Conservation (phyloP, 2,113 vertebrate genomes). For the Melanotaenia duboulayi region DNA sequence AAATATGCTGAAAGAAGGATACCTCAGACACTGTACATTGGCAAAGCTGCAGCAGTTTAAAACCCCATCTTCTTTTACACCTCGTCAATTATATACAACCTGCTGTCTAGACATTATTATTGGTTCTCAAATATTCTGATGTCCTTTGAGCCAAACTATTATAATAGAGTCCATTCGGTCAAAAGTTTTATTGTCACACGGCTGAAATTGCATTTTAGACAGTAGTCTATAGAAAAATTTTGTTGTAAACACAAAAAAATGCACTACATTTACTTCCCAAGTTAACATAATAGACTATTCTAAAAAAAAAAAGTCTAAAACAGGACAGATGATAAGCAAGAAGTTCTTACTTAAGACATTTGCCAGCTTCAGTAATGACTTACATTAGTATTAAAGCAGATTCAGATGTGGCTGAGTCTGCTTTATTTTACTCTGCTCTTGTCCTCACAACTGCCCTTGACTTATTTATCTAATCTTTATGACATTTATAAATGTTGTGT, state of each 20-base stretch:
- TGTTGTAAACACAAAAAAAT: not conserved
- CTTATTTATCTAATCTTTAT: not conserved
- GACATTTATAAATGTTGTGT: slow-evolving; percentile 7
- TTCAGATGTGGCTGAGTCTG: not conserved
- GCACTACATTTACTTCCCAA: not conserved
- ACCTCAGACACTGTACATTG: slow-evolving; percentile 60
- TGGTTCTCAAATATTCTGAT: slow-evolving; percentile 46
- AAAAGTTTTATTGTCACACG: not conserved
- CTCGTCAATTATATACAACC: slow-evolving; percentile 82
- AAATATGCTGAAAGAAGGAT: slow-evolving; percentile 10
- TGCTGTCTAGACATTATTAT: slow-evolving; percentile 76
- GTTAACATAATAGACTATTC: not conserved
- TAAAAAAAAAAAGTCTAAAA: slow-evolving; percentile 1
- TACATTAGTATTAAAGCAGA: slow-evolving; percentile 13
- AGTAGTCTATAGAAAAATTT: not conserved
- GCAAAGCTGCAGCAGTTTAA: slow-evolving; percentile 54
- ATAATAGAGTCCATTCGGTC: not conserved
- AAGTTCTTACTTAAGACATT: slow-evolving; percentile 18
- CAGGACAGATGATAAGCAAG: not conserved
- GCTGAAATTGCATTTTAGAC: not conserved
- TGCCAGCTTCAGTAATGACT: slow-evolving; percentile 9
- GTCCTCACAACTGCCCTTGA: not conserved
- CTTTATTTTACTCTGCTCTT: slow-evolving; percentile 15
- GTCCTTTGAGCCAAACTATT: slow-evolving; percentile 11
- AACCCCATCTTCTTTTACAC: slow-evolving; percentile 82